A percentile compares a stretch with the other conserved stretches of the same genome.
Evolutionary conservation across 2,797 vertebrate genomes (phyloP).

Genomic region (Ptychadena robeensis): DNA sequence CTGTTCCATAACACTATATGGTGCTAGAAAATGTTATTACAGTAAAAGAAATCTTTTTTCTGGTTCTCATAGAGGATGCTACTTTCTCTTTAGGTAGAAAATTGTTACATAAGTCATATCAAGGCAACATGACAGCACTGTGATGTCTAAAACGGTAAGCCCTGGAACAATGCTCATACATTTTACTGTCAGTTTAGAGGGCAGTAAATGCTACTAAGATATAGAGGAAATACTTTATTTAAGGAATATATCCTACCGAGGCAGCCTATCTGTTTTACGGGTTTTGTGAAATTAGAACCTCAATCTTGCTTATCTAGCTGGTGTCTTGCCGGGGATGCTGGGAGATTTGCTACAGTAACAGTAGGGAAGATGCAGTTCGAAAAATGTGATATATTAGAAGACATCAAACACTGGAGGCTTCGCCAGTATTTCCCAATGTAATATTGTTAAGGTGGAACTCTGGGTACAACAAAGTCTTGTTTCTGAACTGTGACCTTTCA

Average conservation of each 20-base stretch:
- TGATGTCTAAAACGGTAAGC: not conserved
- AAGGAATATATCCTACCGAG: not conserved
- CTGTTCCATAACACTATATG: not conserved
- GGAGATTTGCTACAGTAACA: not conserved
- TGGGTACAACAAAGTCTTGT: too few relatives aligned
- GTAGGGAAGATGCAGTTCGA: not conserved
- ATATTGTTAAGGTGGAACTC: not conserved
- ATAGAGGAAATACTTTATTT: not conserved
- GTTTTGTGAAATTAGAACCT: not conserved
- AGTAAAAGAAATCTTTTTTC: not conserved
- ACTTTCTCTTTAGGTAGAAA: not conserved
- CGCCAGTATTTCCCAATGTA: not conserved
- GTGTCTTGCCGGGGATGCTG: not conserved
- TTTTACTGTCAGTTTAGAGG: not conserved
- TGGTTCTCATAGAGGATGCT: not conserved
- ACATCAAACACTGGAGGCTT: not conserved
- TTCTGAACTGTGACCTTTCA: too few relatives aligned
- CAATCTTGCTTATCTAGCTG: slow-evolving; percentile 1
- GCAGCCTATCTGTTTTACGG: not conserved
- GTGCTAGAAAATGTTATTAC: not conserved
- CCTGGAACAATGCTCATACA: not conserved
- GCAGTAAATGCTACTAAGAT: not conserved
- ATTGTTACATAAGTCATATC: not conserved
- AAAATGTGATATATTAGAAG: too few relatives aligned
- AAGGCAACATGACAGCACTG: not conserved